phyloP scores from a whole-genome alignment of 2,113 vertebrate genomes.

The Neotragus pygmaeus region DNA sequence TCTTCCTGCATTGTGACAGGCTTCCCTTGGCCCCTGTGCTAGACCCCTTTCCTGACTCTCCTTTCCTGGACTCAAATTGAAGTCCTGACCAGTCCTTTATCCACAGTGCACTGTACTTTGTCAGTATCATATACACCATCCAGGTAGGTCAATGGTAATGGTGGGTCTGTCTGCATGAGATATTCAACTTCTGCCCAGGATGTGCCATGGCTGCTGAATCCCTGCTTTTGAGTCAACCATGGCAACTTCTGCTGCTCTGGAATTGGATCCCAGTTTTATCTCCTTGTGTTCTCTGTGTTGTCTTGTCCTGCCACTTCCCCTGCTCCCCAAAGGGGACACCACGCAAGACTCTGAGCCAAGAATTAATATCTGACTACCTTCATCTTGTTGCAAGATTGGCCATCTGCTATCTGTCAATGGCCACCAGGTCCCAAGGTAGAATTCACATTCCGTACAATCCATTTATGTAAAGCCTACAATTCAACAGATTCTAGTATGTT shows the following conservation, averaged over 20 bases:
- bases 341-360: background rate
- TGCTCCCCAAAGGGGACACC: background rate
- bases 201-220: background rate
- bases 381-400: background rate
- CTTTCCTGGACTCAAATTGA: background rate
- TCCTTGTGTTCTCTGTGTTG: background rate
- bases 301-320: background rate
- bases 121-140: fast-evolving
- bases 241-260: background rate
- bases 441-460: background rate
- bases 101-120: fast-evolving
- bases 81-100: too few relatives aligned
- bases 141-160: background rate
- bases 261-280: background rate
- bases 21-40: background rate
- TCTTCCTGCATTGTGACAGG: background rate
- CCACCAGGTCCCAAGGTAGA: background rate
- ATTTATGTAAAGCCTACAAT: background rate
- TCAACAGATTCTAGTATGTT: background rate
- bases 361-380: background rate
- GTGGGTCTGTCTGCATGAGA: fast-evolving
- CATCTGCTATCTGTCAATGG: background rate
- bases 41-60: background rate
- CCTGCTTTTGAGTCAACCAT: fast-evolving
- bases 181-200: background rate